Evolutionary conservation across 2,113 vertebrate species (phyloP).

Genomic region (Hemicordylus capensis): DNA sequence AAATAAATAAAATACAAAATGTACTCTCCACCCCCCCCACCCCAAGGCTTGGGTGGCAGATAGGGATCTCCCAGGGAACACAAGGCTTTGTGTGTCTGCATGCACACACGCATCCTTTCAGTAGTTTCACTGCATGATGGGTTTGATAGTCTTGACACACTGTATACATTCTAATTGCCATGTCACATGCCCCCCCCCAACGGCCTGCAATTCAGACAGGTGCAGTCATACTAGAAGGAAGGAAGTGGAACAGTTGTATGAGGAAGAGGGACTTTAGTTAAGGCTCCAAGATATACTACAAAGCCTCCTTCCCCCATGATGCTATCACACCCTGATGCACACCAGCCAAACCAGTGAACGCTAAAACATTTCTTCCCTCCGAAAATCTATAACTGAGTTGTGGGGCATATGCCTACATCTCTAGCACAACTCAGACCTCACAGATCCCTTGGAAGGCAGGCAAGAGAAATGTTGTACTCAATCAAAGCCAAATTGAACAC

Average conservation of each 20-base stretch:
- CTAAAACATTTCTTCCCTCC: not conserved
- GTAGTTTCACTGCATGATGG: not conserved
- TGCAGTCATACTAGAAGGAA: too few relatives aligned
- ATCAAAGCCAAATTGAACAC: slow-evolving; percentile 17
- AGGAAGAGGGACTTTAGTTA: not conserved
- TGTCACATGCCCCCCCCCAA: too few relatives aligned
- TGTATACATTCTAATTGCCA: not conserved
- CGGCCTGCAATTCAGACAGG: too few relatives aligned
- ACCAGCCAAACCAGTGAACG: not conserved
- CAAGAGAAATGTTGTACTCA: not conserved
- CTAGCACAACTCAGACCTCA: not conserved
- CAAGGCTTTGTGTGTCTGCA: not conserved
- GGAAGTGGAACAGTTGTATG: not conserved
- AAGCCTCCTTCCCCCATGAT: not conserved
- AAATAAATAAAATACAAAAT: too few relatives aligned
- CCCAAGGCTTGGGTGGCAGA: not conserved
- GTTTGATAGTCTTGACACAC: not conserved
- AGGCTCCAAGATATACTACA: not conserved
- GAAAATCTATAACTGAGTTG: not conserved
- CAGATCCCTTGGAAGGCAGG: not conserved
- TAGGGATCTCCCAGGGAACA: not conserved
- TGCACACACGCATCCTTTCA: not conserved
- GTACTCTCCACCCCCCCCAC: not conserved
- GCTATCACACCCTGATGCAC: not conserved
- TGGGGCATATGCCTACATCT: not conserved